Evolutionary conservation across 1,140 invertebrate species (phyloP).

Genomic region (Sesamia nonagrioides): DNA sequence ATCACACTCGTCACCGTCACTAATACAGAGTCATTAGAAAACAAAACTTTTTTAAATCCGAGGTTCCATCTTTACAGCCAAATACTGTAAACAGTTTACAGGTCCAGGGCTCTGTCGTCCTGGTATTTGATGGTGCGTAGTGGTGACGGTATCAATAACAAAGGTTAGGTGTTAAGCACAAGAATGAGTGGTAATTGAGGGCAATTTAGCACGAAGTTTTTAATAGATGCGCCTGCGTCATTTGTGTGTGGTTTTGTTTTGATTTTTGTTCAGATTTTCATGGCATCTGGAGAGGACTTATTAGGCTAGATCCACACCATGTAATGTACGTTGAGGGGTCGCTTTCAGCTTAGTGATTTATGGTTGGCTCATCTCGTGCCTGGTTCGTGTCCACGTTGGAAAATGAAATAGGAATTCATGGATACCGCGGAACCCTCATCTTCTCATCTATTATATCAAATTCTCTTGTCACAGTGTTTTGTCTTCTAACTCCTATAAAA

Average conservation of each 20-base stretch:
- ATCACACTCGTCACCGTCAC: no score
- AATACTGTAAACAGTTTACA: neutral
- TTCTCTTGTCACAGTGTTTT: no score
- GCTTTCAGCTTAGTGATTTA: neutral
- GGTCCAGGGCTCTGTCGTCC: conserved; percentile 13
- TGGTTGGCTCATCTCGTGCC: no score
- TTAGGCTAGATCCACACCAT: neutral
- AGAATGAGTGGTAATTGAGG: conserved; percentile 54
- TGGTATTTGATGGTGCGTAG: conserved; percentile 16
- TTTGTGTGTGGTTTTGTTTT: conserved; percentile 3
- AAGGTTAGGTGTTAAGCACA: conserved; percentile 54
- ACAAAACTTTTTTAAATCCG: neutral
- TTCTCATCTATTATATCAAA: no score
- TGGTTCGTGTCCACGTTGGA: no score
- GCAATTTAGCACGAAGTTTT: conserved; percentile 52
- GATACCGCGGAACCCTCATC: no score
- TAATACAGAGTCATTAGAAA: no score
- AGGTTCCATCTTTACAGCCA: neutral
- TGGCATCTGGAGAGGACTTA: neutral
- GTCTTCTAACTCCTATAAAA: no score
- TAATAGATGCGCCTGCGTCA: conserved; percentile 29
- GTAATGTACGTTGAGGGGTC: neutral
- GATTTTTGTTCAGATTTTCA: conserved; percentile 14
- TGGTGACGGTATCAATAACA: conserved; percentile 28
- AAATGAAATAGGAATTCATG: no score